A percentile compares a stretch with the other conserved stretches of the same genome.
phyloP scores from a whole-genome alignment of 2,888 invertebrate species.

The Platycheirus rosarum region DNA sequence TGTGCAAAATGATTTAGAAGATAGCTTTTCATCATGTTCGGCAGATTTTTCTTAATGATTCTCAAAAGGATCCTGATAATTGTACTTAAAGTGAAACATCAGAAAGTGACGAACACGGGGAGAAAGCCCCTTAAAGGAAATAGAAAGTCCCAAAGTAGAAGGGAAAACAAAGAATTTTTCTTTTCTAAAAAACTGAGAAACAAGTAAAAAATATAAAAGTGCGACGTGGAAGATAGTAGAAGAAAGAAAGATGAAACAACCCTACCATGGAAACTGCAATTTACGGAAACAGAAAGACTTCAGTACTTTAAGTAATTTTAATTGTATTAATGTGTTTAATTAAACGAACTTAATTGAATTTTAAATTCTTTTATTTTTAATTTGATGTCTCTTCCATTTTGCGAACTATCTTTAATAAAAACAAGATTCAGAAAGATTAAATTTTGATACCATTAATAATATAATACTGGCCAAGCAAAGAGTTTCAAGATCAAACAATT shows the following conservation, averaged over 20 bases:
- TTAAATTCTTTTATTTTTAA: background rate
- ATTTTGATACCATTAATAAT: too few relatives aligned
- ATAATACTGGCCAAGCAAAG: too few relatives aligned
- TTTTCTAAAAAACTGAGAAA: too few relatives aligned
- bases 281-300: background rate
- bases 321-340: background rate
- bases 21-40: constrained; percentile 1
- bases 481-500: too few relatives aligned
- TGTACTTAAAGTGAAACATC: background rate
- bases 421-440: too few relatives aligned
- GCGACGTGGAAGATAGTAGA: background rate
- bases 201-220: too few relatives aligned
- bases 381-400: too few relatives aligned
- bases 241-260: constrained; percentile 4
- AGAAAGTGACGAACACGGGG: background rate
- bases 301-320: background rate
- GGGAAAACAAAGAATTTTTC: background rate
- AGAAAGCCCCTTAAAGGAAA: background rate
- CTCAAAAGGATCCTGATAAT: background rate
- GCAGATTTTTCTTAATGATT: background rate
- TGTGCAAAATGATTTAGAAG: constrained; percentile 4
- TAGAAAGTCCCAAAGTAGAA: background rate
- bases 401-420: too few relatives aligned
- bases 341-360: background rate
- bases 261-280: background rate